A percentile compares a stretch with the other conserved stretches of the same genome.
Evolutionary conservation across 1,140 invertebrate genomes (phyloP).

Genomic region (Triops cancriformis): DNA sequence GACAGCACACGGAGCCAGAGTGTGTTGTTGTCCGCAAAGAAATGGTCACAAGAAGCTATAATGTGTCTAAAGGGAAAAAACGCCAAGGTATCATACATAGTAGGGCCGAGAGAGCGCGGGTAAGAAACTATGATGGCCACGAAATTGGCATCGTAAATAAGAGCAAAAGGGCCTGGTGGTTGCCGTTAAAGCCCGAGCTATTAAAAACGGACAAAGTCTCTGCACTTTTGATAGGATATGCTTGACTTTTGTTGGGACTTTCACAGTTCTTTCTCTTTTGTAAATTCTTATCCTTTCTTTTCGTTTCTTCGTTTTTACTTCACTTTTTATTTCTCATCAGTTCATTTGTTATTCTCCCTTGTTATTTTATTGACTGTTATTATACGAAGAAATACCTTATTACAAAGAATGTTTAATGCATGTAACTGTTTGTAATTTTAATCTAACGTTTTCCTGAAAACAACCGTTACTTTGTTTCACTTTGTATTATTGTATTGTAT

Average conservation of each 20-base stretch:
- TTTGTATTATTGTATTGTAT: too few relatives aligned
- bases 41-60: background rate
- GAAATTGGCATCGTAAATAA: slow-evolving; percentile 11
- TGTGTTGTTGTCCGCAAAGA: background rate
- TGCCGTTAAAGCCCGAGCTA: background rate
- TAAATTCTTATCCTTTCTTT: background rate
- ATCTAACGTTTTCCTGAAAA: too few relatives aligned
- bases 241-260: background rate
- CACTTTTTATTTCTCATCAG: background rate
- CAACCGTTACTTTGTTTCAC: too few relatives aligned
- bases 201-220: slow-evolving; percentile 10
- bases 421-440: too few relatives aligned
- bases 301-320: background rate
- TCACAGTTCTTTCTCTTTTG: background rate
- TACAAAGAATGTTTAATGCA: too few relatives aligned
- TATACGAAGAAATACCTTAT: too few relatives aligned
- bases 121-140: slow-evolving; percentile 10
- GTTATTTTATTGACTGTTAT: too few relatives aligned
- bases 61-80: slow-evolving; percentile 1
- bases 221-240: background rate
- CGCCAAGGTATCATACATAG: background rate
- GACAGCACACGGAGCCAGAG: background rate
- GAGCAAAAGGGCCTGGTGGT: background rate
- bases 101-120: background rate
- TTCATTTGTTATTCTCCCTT: too few relatives aligned